These are phyloP conservation scores for Exephanes ischioxanthus DNA, from an alignment of 2,888 invertebrate genomes.

Conservation along the genomic window DNA sequence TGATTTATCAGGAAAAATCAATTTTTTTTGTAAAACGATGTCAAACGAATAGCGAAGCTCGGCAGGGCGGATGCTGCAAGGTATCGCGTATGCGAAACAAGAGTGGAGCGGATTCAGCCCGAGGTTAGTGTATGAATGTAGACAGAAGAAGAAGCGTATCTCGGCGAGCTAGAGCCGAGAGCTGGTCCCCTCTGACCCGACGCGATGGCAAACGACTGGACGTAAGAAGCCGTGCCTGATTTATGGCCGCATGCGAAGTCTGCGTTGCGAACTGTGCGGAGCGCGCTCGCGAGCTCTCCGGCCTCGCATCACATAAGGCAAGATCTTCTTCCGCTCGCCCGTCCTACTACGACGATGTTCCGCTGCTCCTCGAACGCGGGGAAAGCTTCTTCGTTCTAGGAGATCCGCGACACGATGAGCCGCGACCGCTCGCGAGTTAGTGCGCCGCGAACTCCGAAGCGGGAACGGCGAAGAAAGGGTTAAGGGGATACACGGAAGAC, in stretches of 20 bases:
- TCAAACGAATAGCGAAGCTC: not conserved
- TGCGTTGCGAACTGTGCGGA: conserved; percentile 52
- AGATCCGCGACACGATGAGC: conserved; percentile 44
- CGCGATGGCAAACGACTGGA: conserved; percentile 77
- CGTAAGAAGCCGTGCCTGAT: conserved; percentile 81
- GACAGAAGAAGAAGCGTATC: conserved; percentile 52
- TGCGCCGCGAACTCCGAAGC: conserved; percentile 4
- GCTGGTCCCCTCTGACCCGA: conserved; percentile 66
- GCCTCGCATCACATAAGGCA: conserved; percentile 71
- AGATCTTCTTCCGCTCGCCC: conserved; percentile 75
- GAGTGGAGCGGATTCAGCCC: conserved; percentile 20
- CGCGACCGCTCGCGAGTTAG: not conserved
- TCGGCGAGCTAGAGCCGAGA: conserved; percentile 50
- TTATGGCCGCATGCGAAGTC: conserved; percentile 75
- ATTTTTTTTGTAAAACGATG: not conserved
- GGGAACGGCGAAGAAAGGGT: not conserved
- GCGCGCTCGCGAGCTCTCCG: conserved; percentile 65
- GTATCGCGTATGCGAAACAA: conserved; percentile 20
- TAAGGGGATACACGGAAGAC: not conserved
- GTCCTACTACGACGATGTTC: conserved; percentile 65
- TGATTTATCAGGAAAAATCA: not conserved
- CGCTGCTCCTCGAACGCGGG: conserved; percentile 54
- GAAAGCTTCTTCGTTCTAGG: conserved; percentile 66
- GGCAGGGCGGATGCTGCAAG: conserved; percentile 7
- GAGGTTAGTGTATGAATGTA: conserved; percentile 32